A percentile compares a stretch with the other conserved stretches of the same genome.
phyloP scores from a whole-genome alignment of 2,888 invertebrate species.

The Drosophila pseudotakahashii region DNA sequence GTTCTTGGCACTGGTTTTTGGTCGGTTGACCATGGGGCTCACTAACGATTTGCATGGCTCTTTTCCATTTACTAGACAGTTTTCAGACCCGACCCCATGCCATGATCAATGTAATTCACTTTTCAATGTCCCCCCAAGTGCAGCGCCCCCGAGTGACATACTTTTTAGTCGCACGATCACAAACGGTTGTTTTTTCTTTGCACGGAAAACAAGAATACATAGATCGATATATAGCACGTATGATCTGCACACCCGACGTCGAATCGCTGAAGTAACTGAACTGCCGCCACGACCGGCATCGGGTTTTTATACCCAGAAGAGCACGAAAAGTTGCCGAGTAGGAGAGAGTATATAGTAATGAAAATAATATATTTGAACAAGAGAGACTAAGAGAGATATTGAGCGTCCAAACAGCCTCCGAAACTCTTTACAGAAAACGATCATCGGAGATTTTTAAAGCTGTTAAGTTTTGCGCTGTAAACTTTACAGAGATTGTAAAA shows the following conservation, averaged over 20 bases:
- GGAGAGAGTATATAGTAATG: background rate
- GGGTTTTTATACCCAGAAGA: slow-evolving; percentile 17
- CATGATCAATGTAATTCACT: slow-evolving; percentile 26
- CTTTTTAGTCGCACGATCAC: slow-evolving; percentile 34
- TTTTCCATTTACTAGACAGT: slow-evolving; percentile 8
- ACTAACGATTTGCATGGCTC: slow-evolving; percentile 14
- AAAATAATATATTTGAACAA: background rate
- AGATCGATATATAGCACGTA: background rate
- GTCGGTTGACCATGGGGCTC: slow-evolving; percentile 6
- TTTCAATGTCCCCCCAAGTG: slow-evolving; percentile 34
- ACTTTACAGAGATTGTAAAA: too few species aligned
- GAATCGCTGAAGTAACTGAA: slow-evolving; percentile 21
- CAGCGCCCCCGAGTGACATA: slow-evolving; percentile 36
- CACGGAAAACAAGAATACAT: slow-evolving; percentile 12
- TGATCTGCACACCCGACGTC: slow-evolving; percentile 5
- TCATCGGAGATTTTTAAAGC: background rate
- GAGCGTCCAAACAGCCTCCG: background rate
- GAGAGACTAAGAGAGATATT: background rate
- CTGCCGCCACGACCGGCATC: slow-evolving; percentile 3
- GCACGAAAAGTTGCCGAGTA: background rate
- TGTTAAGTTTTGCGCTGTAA: too few species aligned
- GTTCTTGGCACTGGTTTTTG: slow-evolving; percentile 29
- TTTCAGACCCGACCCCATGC: background rate
- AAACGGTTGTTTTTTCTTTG: slow-evolving; percentile 13
- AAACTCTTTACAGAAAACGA: background rate